Evolutionary conservation across 2,888 invertebrate genomes (phyloP), one percentile per base, ranked within the genome.

Genomic region (Protophormia terraenovae): DNA sequence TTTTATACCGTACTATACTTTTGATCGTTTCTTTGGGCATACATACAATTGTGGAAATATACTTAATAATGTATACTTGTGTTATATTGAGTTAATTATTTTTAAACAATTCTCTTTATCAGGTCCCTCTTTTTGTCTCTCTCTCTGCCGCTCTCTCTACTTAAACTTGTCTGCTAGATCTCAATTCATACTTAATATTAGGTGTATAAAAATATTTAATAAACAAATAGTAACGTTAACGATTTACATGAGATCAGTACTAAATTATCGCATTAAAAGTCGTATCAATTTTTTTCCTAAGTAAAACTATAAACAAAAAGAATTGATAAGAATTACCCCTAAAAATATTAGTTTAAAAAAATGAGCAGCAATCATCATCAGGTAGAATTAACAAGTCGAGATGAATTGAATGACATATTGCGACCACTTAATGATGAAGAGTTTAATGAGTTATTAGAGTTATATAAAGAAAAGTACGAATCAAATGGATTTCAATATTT

Each of bases 401-500:
- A n/a, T 14, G 53, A 7, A 19, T 12, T 45, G 16, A 50, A 58
- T 14, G 92, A 91, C 81, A 89, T 91, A 47, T 75, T 91, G 76
- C 87, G 91, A n/a, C 87, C 86, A 14, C 86, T 92, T 1, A 87
- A 69, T 45, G 88, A 89, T 29, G 62, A 41, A 19, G 91, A 91
- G 77, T 87, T 91, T 53, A 80, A 89, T 6, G 89, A 90, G 69
- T 77, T 91, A 79, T 84, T 90, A 71, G 55, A 87, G 22, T 66
- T 92, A 12, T 91, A 92, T 69, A 72, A 38, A 32, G 35, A 72
- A 0, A 90, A 89, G 75, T 90, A 87, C 19, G 88, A 90, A 1
- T 62, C 69, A 4, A 79, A 81, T 3, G 89, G 88, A 45, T 90
- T 91, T 50, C 91, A 91, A 62, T 92, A 90, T 71, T 83, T 91